Conservation (phyloP, 2,888 invertebrate genomes). For the Sinelater perroti region DNA sequence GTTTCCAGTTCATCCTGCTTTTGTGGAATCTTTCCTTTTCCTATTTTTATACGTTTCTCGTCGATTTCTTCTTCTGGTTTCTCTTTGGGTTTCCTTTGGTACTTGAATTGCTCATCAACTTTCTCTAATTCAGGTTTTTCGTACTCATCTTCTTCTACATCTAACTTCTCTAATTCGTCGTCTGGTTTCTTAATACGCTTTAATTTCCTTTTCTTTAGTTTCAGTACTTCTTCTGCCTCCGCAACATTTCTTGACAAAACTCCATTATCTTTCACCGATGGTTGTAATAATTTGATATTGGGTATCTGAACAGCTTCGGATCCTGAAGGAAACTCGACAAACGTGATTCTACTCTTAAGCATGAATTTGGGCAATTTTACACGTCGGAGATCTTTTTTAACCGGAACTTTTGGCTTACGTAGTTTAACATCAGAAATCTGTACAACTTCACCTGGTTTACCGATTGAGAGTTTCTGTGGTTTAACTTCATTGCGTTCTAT, state of each 20-base stretch:
- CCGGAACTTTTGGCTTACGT: conserved; percentile 56
- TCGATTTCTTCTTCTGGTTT: conserved; percentile 42
- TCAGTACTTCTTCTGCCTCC: conserved; percentile 61
- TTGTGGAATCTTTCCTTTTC: conserved; percentile 61
- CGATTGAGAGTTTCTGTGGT: conserved; percentile 67
- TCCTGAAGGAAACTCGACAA: conserved; percentile 61
- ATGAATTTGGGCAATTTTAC: conserved; percentile 60
- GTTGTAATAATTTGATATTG: conserved; percentile 56
- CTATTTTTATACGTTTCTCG: conserved; percentile 55
- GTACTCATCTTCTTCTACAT: conserved; percentile 57
- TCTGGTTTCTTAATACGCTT: conserved; percentile 57
- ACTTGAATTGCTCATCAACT: conserved; percentile 56
- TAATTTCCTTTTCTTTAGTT: conserved; percentile 59
- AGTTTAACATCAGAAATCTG: conserved; percentile 68
- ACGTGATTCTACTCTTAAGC: conserved; percentile 61
- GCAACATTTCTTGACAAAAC: conserved; percentile 62
- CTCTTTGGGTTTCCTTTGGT: conserved; percentile 46
- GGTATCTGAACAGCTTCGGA: conserved; percentile 54
- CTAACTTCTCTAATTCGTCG: conserved; percentile 60
- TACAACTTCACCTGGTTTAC: conserved; percentile 65
- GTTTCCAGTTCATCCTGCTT: conserved; percentile 50
- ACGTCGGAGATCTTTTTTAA: conserved; percentile 54
- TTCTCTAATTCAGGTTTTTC: conserved; percentile 58
- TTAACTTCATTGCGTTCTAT: conserved; percentile 68
- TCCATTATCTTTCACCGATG: conserved; percentile 60